phyloP scores from a whole-genome alignment of 2,888 invertebrate species.

The Arrhopalites spinosus region DNA sequence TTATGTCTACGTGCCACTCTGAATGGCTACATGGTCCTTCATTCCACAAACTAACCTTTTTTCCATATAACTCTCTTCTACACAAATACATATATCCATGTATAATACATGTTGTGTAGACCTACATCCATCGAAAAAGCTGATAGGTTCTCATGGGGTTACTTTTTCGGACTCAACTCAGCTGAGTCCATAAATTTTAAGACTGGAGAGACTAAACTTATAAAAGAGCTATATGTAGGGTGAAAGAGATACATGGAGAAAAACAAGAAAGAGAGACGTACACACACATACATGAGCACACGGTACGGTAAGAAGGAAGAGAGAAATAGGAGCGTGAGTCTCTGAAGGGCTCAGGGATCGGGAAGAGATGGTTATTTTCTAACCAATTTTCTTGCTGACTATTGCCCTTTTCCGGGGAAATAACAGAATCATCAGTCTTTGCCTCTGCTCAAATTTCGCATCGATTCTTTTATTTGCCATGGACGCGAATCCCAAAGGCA shows the following conservation, averaged over 20 bases:
- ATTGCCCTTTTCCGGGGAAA: constrained; percentile 54
- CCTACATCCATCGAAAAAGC: constrained; percentile 33
- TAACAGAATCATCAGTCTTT: constrained; percentile 54
- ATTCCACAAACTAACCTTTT: neutral
- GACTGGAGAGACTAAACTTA: constrained; percentile 18
- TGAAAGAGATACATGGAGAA: neutral
- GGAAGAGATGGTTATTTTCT: constrained; percentile 43
- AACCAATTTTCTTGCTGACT: constrained; percentile 56
- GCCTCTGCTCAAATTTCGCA: constrained; percentile 42
- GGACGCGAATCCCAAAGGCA: constrained; percentile 35
- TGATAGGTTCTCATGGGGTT: constrained; percentile 40
- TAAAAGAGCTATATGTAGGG: neutral
- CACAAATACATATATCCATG: neutral
- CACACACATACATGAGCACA: neutral
- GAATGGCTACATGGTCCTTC: neutral
- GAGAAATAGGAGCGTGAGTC: constrained; percentile 22
- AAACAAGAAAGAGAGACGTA: neutral
- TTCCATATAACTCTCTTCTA: neutral
- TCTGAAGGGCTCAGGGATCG: constrained; percentile 36
- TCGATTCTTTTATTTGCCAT: constrained; percentile 41
- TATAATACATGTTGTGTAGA: neutral
- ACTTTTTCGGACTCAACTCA: constrained; percentile 42
- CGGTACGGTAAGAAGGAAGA: neutral
- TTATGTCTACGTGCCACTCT: neutral
- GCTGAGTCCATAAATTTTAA: constrained; percentile 44